Evolutionary conservation across 2,888 invertebrate genomes (phyloP).

Genomic region (Plemyria rubiginata): DNA sequence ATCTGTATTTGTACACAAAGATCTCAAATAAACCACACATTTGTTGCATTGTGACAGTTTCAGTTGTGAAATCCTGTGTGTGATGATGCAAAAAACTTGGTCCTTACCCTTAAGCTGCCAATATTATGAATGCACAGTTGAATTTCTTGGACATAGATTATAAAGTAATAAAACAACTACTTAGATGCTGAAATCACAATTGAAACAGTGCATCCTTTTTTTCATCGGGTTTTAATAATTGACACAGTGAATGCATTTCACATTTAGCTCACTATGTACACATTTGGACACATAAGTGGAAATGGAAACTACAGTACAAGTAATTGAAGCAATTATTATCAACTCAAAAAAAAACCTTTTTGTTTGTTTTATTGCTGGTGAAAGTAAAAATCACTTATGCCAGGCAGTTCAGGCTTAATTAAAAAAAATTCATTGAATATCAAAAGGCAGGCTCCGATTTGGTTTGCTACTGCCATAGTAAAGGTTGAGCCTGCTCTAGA

Average conservation of each 20-base stretch:
- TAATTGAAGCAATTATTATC: background rate
- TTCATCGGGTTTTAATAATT: background rate
- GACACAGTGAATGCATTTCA: background rate
- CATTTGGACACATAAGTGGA: background rate
- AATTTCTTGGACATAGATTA: slow-evolving; percentile 11
- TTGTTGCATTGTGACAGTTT: too few relatives aligned
- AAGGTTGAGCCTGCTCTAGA: too few relatives aligned
- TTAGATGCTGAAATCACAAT: background rate
- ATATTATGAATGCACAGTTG: slow-evolving; percentile 21
- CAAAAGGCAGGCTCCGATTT: too few relatives aligned
- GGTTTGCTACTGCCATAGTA: too few relatives aligned
- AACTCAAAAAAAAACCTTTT: background rate
- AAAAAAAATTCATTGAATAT: too few relatives aligned
- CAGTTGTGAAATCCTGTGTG: too few relatives aligned
- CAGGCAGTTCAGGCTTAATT: too few relatives aligned
- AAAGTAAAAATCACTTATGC: too few relatives aligned
- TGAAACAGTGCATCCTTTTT: background rate
- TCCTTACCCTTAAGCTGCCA: slow-evolving; percentile 27
- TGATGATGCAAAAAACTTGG: too few relatives aligned
- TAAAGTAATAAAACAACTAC: background rate
- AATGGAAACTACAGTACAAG: background rate
- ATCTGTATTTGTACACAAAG: too few relatives aligned
- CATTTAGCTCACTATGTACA: background rate
- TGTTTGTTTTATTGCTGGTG: background rate
- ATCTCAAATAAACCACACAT: too few relatives aligned